Base-by-base conservation (phyloP, 2,113 vertebrate species). In the Orthochromis indermauri region DNA sequence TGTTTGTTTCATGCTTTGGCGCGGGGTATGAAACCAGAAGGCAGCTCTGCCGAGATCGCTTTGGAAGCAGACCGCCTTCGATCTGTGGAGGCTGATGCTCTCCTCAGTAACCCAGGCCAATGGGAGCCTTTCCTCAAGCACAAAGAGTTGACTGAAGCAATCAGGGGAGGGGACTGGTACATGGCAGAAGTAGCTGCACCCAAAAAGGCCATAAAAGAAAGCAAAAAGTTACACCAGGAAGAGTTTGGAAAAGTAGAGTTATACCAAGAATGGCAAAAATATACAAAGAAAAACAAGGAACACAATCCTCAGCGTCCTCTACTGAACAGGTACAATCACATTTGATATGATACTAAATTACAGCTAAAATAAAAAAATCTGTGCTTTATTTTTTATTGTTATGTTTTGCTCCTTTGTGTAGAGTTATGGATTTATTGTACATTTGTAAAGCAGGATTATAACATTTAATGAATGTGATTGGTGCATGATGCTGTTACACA, bases 121-220 rank as follows among this genome's bases (percentile, higher is more conserved):
- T 91, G 84, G 90, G 84, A 86, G 5, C 11, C 73, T 51, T 84
- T 86, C 10, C 3, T 89, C 19, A 86, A 84, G 55, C 19, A 19
- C 4, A 91, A 86, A 66, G 78, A 61, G 8, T 66, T 24, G 24
- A 89, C 78, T 24, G 28, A 86, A 47, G 10, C 6, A 12, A 49
- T 91, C 78, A 82, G 87, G 82, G 87, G 84, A 82, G 87, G 90
- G 4, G 49, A 89, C 31, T 87, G 84, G 90, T 91, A 71, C 16
- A 31, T 73, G 78, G 19, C 24, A 82, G 57, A 78, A 26, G 82
- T 54, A 71, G 84, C 7, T 45, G 26, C 2, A 73, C 5, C 21
- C 13, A 13, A n/a, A 35, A 5, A 51, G 1, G 7, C 2, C 12
- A 80, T 26, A 8, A 49, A 66, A 28, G 21, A 91, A 61, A 59